Conservation (phyloP, 2,113 vertebrate genomes). For the Corydoras maculifer region DNA sequence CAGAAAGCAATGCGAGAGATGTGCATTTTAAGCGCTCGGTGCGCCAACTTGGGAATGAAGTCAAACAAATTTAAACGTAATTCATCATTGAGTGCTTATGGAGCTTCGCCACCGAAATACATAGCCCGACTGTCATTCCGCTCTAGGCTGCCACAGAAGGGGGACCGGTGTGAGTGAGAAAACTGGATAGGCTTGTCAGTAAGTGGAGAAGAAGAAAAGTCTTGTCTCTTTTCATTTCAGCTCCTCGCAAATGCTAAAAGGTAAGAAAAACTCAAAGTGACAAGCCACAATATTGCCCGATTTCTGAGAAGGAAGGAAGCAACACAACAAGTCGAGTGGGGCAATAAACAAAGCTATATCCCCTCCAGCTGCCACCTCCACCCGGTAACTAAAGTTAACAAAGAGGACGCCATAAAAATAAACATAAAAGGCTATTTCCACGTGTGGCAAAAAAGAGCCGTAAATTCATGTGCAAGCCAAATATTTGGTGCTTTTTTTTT, state of each 20-base stretch:
- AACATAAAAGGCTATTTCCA: conserved; percentile 12
- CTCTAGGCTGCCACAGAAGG: conserved; percentile 50
- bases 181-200: conserved; percentile 51
- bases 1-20: conserved; percentile 49
- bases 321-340: conserved; percentile 31
- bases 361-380: conserved; percentile 22
- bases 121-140: conserved; percentile 61
- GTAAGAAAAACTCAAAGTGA: conserved; percentile 48
- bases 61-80: conserved; percentile 70
- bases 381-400: conserved; percentile 18
- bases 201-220: conserved; percentile 48
- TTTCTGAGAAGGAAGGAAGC: conserved; percentile 42
- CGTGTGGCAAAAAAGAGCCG: conserved; percentile 21
- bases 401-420: conserved; percentile 22
- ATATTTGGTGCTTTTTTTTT: neutral
- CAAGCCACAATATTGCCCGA: conserved; percentile 43
- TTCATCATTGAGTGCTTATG: conserved; percentile 64
- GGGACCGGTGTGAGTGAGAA: conserved; percentile 47
- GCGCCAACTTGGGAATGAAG: conserved; percentile 64
- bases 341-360: conserved; percentile 38
- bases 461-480: conserved; percentile 16
- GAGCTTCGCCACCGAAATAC: conserved; percentile 51
- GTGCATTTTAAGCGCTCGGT: conserved; percentile 57
- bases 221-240: conserved; percentile 52
- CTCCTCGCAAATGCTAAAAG: conserved; percentile 44